Conservation (phyloP, 2,797 vertebrate genomes). For the Helostoma temminkii region DNA sequence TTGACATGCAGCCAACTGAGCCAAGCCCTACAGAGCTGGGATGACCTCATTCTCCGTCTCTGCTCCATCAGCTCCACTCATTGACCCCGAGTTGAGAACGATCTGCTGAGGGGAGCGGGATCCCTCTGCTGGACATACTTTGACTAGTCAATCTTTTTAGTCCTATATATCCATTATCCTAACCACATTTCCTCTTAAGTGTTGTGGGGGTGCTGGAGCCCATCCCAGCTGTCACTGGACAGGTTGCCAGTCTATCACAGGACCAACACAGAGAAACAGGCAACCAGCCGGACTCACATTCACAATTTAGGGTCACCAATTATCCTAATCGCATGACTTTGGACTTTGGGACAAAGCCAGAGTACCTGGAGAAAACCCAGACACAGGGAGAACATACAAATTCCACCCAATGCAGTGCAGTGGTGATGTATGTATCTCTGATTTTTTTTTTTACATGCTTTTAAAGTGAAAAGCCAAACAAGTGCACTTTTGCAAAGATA, state of each 20-base stretch:
- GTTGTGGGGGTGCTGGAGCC: too few species aligned
- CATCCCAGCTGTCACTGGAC: too few species aligned
- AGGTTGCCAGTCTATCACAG: too few species aligned
- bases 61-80: conserved; percentile 62
- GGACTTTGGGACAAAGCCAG: too few species aligned
- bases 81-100: conserved; percentile 32
- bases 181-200: too few species aligned
- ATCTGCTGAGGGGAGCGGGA: conserved; percentile 15
- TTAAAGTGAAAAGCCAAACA: conserved; percentile 31
- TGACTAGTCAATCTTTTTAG: neutral
- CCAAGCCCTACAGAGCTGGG: conserved; percentile 72
- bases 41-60: conserved; percentile 72
- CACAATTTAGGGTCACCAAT: too few species aligned
- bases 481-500: conserved; percentile 34
- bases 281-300: too few species aligned
- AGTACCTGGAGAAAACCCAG: too few species aligned
- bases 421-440: neutral
- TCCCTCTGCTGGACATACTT: conserved; percentile 51
- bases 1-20: conserved; percentile 58
- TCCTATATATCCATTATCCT: too few species aligned
- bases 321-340: too few species aligned
- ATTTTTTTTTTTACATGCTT: neutral
- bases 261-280: too few species aligned
- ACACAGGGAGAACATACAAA: too few species aligned
- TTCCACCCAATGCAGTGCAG: neutral